These are phyloP conservation scores for Patella vulgata DNA, from an alignment of 1,140 invertebrate genomes.

Conservation along the genomic window DNA sequence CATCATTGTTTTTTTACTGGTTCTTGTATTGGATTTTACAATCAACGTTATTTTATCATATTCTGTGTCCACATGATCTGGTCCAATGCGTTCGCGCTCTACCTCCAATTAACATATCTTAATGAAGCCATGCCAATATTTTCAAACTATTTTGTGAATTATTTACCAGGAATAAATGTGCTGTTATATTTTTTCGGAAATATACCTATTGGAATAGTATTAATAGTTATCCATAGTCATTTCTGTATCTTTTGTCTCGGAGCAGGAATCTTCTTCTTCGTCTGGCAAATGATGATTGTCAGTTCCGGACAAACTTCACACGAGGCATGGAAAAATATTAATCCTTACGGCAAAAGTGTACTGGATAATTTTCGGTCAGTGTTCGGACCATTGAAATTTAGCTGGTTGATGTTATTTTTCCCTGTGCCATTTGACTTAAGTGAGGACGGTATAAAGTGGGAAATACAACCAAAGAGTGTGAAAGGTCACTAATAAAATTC, in stretches of 20 bases:
- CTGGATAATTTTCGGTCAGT: slow-evolving; percentile 37
- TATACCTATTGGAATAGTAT: slow-evolving; percentile 25
- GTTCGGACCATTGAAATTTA: slow-evolving; percentile 44
- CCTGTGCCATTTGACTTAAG: slow-evolving; percentile 33
- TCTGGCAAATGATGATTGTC: slow-evolving; percentile 40
- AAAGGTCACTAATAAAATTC: slow-evolving; percentile 12
- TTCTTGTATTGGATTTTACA: slow-evolving; percentile 56
- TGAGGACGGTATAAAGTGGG: slow-evolving; percentile 43
- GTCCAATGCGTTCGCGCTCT: slow-evolving; percentile 35
- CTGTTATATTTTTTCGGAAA: slow-evolving; percentile 36
- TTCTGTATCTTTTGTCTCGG: slow-evolving; percentile 28
- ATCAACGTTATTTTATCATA: slow-evolving; percentile 50
- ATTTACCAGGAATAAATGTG: slow-evolving; percentile 39
- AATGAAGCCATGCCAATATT: slow-evolving; percentile 26
- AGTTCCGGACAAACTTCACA: slow-evolving; percentile 44
- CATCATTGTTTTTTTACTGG: slow-evolving; percentile 62
- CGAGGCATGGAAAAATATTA: slow-evolving; percentile 40
- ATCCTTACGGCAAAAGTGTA: slow-evolving; percentile 22
- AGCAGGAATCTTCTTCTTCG: slow-evolving; percentile 27
- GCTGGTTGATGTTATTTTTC: slow-evolving; percentile 34
- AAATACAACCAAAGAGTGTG: slow-evolving; percentile 16
- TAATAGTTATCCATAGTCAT: slow-evolving; percentile 33
- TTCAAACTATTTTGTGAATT: slow-evolving; percentile 27
- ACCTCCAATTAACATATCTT: slow-evolving; percentile 41
- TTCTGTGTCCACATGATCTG: slow-evolving; percentile 41